phyloP scores from a whole-genome alignment of 2,888 invertebrate genomes.

The Dexiosoma caninum region DNA sequence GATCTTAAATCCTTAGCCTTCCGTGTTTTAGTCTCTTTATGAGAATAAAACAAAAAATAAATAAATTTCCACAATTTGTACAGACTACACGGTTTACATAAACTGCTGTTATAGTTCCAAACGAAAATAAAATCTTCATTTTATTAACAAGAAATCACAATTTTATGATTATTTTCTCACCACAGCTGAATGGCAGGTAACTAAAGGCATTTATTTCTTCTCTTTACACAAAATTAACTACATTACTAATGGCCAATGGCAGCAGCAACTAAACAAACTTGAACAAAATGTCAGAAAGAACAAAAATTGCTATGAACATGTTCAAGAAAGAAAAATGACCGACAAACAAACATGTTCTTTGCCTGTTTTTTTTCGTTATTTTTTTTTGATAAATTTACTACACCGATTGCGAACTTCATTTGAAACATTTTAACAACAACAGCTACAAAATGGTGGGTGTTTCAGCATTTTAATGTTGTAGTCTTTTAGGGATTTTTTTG shows the following conservation, averaged over 20 bases:
- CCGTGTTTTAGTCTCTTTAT: too few species aligned
- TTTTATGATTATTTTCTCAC: conserved; percentile 60
- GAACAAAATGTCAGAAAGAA: neutral
- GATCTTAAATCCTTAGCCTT: too few species aligned
- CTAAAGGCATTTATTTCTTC: conserved; percentile 58
- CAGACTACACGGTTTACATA: too few species aligned
- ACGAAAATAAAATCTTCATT: conserved; percentile 32
- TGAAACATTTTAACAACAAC: conserved; percentile 37
- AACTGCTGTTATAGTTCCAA: neutral
- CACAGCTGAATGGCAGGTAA: conserved; percentile 51
- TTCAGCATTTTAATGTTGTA: conserved; percentile 40
- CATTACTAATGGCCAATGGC: conserved; percentile 55
- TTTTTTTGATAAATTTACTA: conserved; percentile 18
- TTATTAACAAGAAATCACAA: conserved; percentile 56
- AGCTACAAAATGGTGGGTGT: conserved; percentile 55
- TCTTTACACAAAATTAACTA: conserved; percentile 61
- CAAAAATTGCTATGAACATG: neutral
- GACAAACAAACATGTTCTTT: conserved; percentile 8
- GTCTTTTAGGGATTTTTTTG: neutral
- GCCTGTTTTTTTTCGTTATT: neutral
- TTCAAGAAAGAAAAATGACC: neutral
- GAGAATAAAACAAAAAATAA: too few species aligned
- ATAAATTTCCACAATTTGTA: neutral
- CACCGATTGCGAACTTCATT: conserved; percentile 62
- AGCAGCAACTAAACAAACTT: conserved; percentile 15